Evolutionary conservation across 2,888 invertebrate genomes (phyloP), one percentile per base, ranked within the genome.

Genomic region (Pristionchus exspectatus): DNA sequence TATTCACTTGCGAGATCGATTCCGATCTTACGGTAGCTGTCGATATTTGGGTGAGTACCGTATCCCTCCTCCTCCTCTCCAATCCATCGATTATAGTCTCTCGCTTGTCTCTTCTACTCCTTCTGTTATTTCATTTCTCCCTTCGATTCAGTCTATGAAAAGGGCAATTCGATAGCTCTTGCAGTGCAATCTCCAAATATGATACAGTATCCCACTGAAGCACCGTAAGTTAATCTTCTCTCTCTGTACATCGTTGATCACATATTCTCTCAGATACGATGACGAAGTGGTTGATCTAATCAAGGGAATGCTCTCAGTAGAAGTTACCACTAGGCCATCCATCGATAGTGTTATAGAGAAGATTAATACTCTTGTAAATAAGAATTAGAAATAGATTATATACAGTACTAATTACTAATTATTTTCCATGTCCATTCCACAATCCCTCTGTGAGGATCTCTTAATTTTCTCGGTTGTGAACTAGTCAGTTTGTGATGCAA

Each of bases 51-150:
- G 97, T 97, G 96, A 95, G 95, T 92, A 81, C 81, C 12, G 50
- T 81, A 81, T 69, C 69, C 69, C n/a, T 14, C n/a, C 24, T 27
- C 16, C 77, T 83, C 66, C 24, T 54, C 27, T 16, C 50, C 54
- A 33, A 56, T 54, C 3, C 21, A 56, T 74, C 56, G 3, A 59
- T 56, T 94, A 87, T 94, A 97, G 97, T 97, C 97, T 89, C 96
- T 98, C 91, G 98, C 98, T 24, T 98, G 98, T 95, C 96, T 97
- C 90, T 96, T 98, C 44, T 98, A 97, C 95, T 97, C 97, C 0
- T 96, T 97, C 96, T 97, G 97, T 94, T 98, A 97, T 95, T 97
- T 97, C 94, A 97, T 97, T 95, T 97, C 97, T 74, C 98, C 98
- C 0, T 98, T 97, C 95, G 98, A 98, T 95, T 96, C 96, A 44